Evolutionary conservation across 2,113 vertebrate species (phyloP).

Genomic region (Gambusia affinis): DNA sequence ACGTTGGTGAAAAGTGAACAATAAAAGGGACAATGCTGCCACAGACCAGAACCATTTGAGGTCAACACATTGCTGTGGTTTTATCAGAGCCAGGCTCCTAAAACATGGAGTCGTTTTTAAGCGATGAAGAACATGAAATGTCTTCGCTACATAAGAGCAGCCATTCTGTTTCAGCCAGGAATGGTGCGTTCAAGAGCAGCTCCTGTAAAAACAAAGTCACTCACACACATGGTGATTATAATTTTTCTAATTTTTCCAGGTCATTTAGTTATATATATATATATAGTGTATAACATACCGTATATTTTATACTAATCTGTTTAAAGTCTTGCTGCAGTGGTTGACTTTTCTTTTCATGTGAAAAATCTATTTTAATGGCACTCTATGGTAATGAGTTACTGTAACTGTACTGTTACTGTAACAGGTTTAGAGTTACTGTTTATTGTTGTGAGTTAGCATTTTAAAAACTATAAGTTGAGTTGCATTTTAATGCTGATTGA

Average conservation of each 20-base stretch:
- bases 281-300: not conserved
- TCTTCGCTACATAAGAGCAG: not conserved
- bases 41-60: not conserved
- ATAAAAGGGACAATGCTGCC: not conserved
- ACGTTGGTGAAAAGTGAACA: not conserved
- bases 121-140: constrained; percentile 4
- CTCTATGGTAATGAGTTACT: no score
- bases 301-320: no score
- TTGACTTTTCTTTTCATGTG: no score
- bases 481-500: no score
- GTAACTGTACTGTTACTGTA: no score
- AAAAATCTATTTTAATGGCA: no score
- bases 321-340: no score
- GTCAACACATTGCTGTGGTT: not conserved
- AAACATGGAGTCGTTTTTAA: not conserved
- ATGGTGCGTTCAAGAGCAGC: not conserved
- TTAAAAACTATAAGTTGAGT: no score
- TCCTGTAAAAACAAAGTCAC: not conserved
- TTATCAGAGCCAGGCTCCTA: not conserved
- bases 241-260: not conserved
- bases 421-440: no score
- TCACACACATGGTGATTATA: constrained; percentile 14
- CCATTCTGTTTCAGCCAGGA: not conserved
- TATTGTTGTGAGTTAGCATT: no score
- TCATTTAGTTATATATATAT: not conserved